Percentiles rank a stretch among this genome's conserved stretches.
phyloP scores from a whole-genome alignment of 2,113 vertebrate genomes.

The Salvelinus alpinus region DNA sequence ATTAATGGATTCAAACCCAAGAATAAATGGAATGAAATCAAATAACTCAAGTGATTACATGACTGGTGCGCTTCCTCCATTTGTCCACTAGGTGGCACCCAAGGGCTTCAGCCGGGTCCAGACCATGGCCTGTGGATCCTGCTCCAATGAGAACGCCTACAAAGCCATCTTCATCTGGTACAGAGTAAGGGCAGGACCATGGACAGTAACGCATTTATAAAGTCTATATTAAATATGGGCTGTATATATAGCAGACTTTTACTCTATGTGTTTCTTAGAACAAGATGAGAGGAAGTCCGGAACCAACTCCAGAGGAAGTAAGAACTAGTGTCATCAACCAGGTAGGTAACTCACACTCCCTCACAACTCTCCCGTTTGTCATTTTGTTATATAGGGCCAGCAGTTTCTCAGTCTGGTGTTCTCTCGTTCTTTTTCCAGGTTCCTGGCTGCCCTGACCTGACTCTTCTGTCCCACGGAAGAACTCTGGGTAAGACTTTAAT shows the following conservation, averaged over 20 bases:
- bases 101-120: conserved; percentile 87
- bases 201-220: not conserved
- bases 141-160: conserved; percentile 98
- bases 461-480: conserved; percentile 94
- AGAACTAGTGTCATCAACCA: conserved; percentile 92
- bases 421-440: conserved; percentile 63
- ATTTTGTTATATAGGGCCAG: too few relatives aligned
- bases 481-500: conserved; percentile 83
- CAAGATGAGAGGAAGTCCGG: conserved; percentile 83
- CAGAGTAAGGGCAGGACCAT: conserved; percentile 79
- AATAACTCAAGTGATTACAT: too few relatives aligned
- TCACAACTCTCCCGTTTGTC: not conserved
- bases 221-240: not conserved
- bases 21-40: too few relatives aligned
- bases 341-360: conserved; percentile 63
- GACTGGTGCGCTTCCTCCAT: not conserved
- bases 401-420: too few relatives aligned
- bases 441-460: conserved; percentile 92
- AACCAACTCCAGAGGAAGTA: conserved; percentile 76
- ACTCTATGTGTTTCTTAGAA: conserved; percentile 69
- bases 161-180: conserved; percentile 98
- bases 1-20: too few relatives aligned
- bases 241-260: too few relatives aligned
- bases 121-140: conserved; percentile 96
- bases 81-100: conserved; percentile 81